Evolutionary conservation across 2,113 vertebrate genomes (phyloP), one percentile per base, ranked within the genome.

Genomic region (Semnornis frantzii): DNA sequence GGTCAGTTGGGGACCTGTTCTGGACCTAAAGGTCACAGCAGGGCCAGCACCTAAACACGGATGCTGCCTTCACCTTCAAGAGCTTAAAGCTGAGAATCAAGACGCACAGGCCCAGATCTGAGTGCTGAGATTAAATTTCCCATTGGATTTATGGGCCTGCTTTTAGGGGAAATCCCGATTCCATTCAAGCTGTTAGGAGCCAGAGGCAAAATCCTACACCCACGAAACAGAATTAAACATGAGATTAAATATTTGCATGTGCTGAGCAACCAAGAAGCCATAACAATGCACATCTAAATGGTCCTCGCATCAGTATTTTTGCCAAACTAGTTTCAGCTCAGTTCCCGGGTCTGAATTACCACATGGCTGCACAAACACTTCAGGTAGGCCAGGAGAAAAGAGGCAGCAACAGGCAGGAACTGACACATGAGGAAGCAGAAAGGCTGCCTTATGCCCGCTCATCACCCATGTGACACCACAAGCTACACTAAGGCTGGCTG

Each of bases 171-270:
- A 97, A 90, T 90, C 94, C 94, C 80, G 11, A 83, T 95, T 78
- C 79, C 91, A 69, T 77, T 83, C 85, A 62, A 92, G 85, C 83
- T 89, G 79, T 82, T 87, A 85, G 91, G 91, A 39, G 37, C 37
- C 37, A 39, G 37, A 39, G 37, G 37, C 37, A 39, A 39, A 39
- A 39, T 39, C 73, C 79, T 94, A 93, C 95, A 8, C 96, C 93
- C 87, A 95, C 95, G 54, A 68, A 63, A 76, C 66, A 75, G 90
- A 93, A 87, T 95, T 94, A 94, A 94, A 82, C 78, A 92, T 77
- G 82, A 94, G 91, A 93, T 96, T 83, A 96, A 94, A 90, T 95
- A 96, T 96, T 94, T 97, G 95, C 95, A 95, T 96, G 96, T 90
- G 93, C 95, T 94, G 92, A 96, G 90, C 96, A 93, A 96, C 92